phyloP scores from a whole-genome alignment of 1,140 invertebrate genomes.

The Manduca sexta region DNA sequence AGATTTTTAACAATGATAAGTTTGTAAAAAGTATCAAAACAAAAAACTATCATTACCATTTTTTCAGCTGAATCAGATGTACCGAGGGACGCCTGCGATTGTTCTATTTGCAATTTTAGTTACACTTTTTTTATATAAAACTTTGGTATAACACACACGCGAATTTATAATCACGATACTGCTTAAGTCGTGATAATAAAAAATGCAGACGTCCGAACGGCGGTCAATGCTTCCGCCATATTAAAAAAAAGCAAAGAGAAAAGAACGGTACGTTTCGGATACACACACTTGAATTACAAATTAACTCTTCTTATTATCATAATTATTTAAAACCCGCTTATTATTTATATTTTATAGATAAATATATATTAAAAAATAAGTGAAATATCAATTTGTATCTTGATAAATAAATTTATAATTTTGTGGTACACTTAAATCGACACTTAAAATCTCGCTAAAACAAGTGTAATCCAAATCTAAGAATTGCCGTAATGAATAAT shows the following conservation, averaged over 20 bases:
- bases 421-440: no score
- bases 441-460: no score
- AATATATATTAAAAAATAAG: no score
- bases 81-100: slow-evolving; percentile 23
- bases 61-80: slow-evolving; percentile 42
- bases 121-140: slow-evolving; percentile 1
- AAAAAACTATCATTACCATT: slow-evolving; percentile 74
- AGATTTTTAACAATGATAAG: slow-evolving; percentile 51
- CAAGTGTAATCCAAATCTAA: no score
- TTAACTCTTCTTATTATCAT: not conserved
- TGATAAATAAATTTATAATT: no score
- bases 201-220: slow-evolving; percentile 61
- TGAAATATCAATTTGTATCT: no score
- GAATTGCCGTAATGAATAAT: no score
- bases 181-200: slow-evolving; percentile 40
- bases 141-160: slow-evolving; percentile 33
- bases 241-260: slow-evolving; percentile 65
- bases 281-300: slow-evolving; percentile 5
- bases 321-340: no score
- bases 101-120: no score
- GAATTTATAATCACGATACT: slow-evolving; percentile 28
- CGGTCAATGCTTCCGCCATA: slow-evolving; percentile 72
- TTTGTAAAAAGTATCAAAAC: slow-evolving; percentile 71
- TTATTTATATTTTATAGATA: no score
- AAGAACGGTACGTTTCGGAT: slow-evolving; percentile 43